Conservation (phyloP, 2,888 invertebrate species). For the Idaea aversata region DNA sequence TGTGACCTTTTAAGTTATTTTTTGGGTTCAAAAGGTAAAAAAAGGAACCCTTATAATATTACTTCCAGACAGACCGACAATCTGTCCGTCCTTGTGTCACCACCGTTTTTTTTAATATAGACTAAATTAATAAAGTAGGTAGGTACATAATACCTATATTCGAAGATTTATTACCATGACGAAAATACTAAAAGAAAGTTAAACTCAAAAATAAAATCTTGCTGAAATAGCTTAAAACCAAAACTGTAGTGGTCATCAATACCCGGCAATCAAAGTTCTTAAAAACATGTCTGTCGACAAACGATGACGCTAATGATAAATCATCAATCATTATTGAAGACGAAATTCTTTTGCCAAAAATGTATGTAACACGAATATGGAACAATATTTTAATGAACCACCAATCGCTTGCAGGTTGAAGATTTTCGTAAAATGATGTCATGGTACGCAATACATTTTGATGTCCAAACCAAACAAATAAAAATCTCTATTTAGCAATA, state of each 20-base stretch:
- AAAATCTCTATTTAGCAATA: slow-evolving; percentile 1
- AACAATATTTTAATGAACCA: neutral
- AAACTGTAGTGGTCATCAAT: neutral
- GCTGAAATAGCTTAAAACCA: neutral
- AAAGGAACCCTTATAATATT: too few relatives aligned
- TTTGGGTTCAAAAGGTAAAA: neutral
- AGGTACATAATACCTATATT: too few relatives aligned
- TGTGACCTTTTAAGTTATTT: neutral
- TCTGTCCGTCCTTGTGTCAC: too few relatives aligned
- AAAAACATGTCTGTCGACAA: neutral
- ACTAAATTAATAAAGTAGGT: too few relatives aligned
- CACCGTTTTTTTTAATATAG: too few relatives aligned
- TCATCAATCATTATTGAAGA: neutral
- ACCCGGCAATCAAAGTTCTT: neutral
- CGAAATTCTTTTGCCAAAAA: neutral
- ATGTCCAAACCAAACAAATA: neutral
- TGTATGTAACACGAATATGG: neutral
- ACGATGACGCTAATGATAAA: neutral
- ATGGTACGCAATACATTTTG: neutral
- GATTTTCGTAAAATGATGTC: neutral
- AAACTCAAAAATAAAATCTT: neutral
- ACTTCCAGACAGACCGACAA: too few relatives aligned
- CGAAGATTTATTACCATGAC: too few relatives aligned
- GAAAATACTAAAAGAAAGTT: neutral
- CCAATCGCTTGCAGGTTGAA: neutral